A percentile compares a stretch with the other conserved stretches of the same genome.
Evolutionary conservation across 1,140 invertebrate species (phyloP).

Genomic region (Hyles euphorbiae): DNA sequence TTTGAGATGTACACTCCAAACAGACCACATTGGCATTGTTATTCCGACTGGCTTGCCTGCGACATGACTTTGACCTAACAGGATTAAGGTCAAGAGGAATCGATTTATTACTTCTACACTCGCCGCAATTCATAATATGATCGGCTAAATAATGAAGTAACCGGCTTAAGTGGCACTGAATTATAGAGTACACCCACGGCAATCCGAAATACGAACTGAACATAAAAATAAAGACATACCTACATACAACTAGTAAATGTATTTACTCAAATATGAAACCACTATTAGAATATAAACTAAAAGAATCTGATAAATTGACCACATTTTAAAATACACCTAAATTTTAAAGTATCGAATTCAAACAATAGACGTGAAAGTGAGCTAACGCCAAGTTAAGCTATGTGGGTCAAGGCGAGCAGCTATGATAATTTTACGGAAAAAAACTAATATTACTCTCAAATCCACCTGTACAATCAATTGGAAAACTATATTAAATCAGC

Average conservation of each 20-base stretch:
- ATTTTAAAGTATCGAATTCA: neutral
- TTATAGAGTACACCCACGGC: too few relatives aligned
- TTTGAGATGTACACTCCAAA: neutral
- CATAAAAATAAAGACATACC: too few relatives aligned
- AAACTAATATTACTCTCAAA: neutral
- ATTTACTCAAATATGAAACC: too few relatives aligned
- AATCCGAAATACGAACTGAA: too few relatives aligned
- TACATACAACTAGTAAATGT: too few relatives aligned
- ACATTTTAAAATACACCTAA: too few relatives aligned
- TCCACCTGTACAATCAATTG: neutral
- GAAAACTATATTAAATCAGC: neutral
- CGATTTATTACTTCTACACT: constrained; percentile 44
- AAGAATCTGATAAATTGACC: too few relatives aligned
- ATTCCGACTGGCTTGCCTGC: constrained; percentile 35
- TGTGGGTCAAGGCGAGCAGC: constrained; percentile 8
- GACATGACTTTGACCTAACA: constrained; percentile 58
- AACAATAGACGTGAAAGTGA: constrained; percentile 8
- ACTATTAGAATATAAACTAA: too few relatives aligned
- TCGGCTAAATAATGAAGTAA: constrained; percentile 22
- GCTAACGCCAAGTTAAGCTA: constrained; percentile 7
- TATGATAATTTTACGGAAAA: neutral
- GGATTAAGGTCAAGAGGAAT: constrained; percentile 66
- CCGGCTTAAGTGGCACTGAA: too few relatives aligned
- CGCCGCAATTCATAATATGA: constrained; percentile 17
- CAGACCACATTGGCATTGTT: constrained; percentile 28